Base-by-base conservation (phyloP, 2,888 invertebrate species). In the Tanytarsus gracilentus region DNA sequence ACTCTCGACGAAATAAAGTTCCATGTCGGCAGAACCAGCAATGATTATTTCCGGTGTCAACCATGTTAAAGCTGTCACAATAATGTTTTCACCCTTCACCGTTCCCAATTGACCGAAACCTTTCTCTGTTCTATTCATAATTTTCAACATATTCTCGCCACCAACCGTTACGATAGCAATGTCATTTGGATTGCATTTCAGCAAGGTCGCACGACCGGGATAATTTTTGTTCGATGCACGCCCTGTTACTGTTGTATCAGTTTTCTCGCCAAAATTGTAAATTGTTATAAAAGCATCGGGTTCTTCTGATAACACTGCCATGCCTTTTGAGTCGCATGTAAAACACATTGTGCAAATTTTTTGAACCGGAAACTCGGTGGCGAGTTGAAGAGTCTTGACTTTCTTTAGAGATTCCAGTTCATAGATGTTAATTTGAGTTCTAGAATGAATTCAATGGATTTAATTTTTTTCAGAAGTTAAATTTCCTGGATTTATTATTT, bases 11-110 rank as follows among this genome's bases (percentile, higher is more conserved):
- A 91, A 76, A 68, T 91, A 77, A 36, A 95, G 76, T 64, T 82
- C 77, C 23, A 91, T 91, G 62, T 80, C 82, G 61, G 79, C 78
- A 0, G 91, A 90, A 2, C 94, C 95, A 49, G 85, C 83, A 64
- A 91, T 74, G n/a, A 94, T 78, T 55, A 89, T 77, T 67, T 94
- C 94, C 62, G 87, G 79, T 2, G 86, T 84, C 44, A 95, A 70
- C 88, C 94, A 96, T 64, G 86, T 81, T 66, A 86, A 82, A 50
- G 84, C 83, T 9, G 85, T 83, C 65, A 90, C 83, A 63, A 82
- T 77, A 59, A 86, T 80, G 67, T 82, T 78, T 29, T 92, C 91
- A 33, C 85, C 81, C 71, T 92, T 93, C 64, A 86, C 82, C 18
- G 67, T 68, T 29, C 63, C 63, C 21, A 63, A 84, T 58, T 82